Percentiles rank a stretch among this genome's conserved stretches.
Evolutionary conservation across 2,113 vertebrate species (phyloP).

Genomic region (Poicephalus meyeri): DNA sequence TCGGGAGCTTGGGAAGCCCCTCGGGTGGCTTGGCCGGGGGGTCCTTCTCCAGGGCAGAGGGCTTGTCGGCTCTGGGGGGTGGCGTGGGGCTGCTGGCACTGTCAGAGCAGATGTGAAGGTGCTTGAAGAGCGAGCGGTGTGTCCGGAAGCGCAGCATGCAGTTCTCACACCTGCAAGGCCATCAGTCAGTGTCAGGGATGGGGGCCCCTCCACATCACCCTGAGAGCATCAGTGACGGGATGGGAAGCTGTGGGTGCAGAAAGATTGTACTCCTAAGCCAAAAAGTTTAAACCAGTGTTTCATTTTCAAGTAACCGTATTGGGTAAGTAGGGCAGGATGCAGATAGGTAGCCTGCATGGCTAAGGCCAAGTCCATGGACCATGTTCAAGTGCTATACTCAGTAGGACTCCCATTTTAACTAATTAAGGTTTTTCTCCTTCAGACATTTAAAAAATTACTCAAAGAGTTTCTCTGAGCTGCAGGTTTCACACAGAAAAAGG

Average conservation of each 20-base stretch:
- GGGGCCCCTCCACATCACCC: neutral
- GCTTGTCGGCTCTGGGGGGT: neutral
- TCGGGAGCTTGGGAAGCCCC: constrained; percentile 18
- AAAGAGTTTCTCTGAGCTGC: neutral
- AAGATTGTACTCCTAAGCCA: accelerated
- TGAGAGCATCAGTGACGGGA: no score
- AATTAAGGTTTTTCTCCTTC: neutral
- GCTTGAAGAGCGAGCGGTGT: constrained; percentile 90
- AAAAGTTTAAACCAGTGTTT: neutral
- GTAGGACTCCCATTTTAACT: neutral
- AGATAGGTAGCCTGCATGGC: neutral
- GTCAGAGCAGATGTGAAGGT: constrained; percentile 93
- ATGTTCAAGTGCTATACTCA: accelerated
- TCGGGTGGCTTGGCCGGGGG: neutral
- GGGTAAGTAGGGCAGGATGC: neutral
- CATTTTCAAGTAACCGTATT: neutral
- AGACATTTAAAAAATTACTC: neutral
- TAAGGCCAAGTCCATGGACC: neutral
- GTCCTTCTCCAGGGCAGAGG: constrained; percentile 45
- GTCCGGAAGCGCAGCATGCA: constrained; percentile 91
- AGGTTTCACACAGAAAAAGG: neutral
- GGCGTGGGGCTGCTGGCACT: constrained; percentile 72
- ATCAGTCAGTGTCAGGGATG: neutral
- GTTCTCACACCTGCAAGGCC: constrained; percentile 85
- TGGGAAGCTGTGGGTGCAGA: neutral